A percentile compares a stretch with the other conserved stretches of the same genome.
phyloP scores from a whole-genome alignment of 2,797 vertebrate species.

The Phylloscopus collybita region DNA sequence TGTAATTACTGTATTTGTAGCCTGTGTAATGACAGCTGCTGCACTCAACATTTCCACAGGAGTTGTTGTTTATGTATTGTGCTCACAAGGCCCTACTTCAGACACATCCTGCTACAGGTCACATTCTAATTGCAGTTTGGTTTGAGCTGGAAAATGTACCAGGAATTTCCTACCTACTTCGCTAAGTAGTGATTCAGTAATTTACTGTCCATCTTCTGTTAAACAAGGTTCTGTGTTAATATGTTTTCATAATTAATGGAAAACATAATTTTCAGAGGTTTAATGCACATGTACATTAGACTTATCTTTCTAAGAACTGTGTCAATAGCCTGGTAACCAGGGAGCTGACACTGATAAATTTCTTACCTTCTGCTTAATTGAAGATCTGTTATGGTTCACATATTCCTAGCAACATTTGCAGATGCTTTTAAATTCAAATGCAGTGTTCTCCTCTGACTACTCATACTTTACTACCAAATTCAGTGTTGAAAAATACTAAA shows the following conservation, averaged over 20 bases:
- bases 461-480: neutral
- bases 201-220: neutral
- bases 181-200: neutral
- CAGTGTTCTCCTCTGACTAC: neutral
- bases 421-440: neutral
- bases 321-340: neutral
- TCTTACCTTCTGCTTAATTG: neutral
- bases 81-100: neutral
- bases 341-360: neutral
- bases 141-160: neutral
- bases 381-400: neutral
- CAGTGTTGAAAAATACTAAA: neutral
- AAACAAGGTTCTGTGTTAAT: neutral
- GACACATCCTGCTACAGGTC: neutral
- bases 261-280: neutral
- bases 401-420: neutral
- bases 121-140: neutral
- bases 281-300: neutral
- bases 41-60: neutral
- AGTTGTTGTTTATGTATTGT: neutral
- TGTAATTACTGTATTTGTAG: neutral
- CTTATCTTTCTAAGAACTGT: neutral
- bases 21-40: neutral
- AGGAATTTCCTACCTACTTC: neutral
- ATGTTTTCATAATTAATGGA: constrained; percentile 10